phyloP scores from a whole-genome alignment of 2,113 vertebrate species.

The Pristiophorus japonicus region DNA sequence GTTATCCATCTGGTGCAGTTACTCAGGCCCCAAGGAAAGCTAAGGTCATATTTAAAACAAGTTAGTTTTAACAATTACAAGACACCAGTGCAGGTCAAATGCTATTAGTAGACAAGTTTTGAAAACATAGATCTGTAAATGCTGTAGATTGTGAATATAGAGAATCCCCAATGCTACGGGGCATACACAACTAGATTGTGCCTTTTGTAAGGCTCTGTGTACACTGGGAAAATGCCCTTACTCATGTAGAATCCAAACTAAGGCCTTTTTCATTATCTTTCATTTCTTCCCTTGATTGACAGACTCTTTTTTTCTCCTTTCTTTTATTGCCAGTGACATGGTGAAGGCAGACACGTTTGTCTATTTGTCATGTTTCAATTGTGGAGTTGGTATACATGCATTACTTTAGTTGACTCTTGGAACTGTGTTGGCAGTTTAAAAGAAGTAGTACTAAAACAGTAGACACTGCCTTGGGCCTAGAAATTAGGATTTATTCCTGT shows the following conservation, averaged over 20 bases:
- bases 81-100: not conserved
- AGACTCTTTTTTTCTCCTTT: slow-evolving; percentile 1
- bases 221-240: not conserved
- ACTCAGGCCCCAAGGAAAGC: slow-evolving; percentile 9
- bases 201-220: not conserved
- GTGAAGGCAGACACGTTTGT: not conserved
- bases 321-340: slow-evolving; percentile 1
- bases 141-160: slow-evolving; percentile 4
- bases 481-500: not conserved
- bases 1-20: slow-evolving; percentile 22
- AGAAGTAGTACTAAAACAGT: not conserved
- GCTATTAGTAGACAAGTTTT: slow-evolving; percentile 21
- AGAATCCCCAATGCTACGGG: not conserved
- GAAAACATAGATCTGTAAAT: not conserved
- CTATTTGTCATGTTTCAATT: not conserved
- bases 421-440: not conserved
- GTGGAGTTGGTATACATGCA: not conserved
- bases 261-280: not conserved
- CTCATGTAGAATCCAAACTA: not conserved
- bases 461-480: too few relatives aligned
- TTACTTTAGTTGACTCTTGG: not conserved
- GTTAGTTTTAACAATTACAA: not conserved
- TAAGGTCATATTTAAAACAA: slow-evolving; percentile 25
- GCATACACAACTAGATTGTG: not conserved
- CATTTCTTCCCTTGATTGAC: not conserved